Percentiles rank a stretch among this genome's conserved stretches.
Evolutionary conservation across 2,113 vertebrate genomes (phyloP).

Genomic region (Isurus oxyrinchus): DNA sequence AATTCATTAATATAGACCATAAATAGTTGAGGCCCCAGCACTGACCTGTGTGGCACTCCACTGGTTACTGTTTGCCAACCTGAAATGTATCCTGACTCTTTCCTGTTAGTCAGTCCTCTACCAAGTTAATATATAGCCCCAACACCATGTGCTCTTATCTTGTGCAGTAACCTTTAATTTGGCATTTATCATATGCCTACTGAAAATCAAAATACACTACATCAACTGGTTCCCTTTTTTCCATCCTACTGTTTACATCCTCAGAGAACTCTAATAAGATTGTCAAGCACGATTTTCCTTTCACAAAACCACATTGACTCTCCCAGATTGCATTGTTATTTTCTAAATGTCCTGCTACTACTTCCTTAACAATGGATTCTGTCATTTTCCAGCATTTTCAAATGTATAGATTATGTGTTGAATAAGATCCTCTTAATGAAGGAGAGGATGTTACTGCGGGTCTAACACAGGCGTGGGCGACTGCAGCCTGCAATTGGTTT

Average conservation of each 20-base stretch:
- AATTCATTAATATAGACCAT: background rate
- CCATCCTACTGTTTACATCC: background rate
- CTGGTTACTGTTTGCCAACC: background rate
- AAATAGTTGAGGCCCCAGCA: background rate
- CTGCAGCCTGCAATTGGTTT: background rate
- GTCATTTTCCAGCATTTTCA: background rate
- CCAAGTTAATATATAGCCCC: background rate
- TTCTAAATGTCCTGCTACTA: background rate
- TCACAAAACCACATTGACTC: background rate
- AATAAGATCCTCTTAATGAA: background rate
- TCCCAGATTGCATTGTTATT: background rate
- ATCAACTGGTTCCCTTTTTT: background rate
- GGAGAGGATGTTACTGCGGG: background rate
- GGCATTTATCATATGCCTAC: background rate
- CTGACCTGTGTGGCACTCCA: background rate
- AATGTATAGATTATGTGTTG: background rate
- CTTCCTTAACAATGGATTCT: background rate
- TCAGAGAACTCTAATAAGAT: background rate
- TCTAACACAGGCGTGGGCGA: background rate
- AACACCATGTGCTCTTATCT: background rate
- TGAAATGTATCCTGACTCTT: background rate
- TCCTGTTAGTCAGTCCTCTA: background rate
- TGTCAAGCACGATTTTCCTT: background rate
- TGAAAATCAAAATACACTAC: background rate
- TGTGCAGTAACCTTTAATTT: background rate